Evolutionary conservation across 2,113 vertebrate species (phyloP).

Genomic region (Antigone vipio): DNA sequence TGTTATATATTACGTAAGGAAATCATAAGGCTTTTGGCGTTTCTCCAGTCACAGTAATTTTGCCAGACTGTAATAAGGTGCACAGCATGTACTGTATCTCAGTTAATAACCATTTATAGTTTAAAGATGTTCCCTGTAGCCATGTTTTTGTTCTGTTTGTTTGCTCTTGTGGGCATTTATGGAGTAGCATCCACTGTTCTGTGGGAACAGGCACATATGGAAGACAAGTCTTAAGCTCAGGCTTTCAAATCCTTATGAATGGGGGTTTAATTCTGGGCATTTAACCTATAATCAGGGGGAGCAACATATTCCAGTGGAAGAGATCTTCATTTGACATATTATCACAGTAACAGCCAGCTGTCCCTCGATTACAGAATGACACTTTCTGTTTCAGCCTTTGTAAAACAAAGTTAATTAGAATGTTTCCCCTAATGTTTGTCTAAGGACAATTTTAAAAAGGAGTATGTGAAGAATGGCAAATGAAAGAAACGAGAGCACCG

Average conservation of each 20-base stretch:
- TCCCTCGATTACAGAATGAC: neutral
- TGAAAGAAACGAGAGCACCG: neutral
- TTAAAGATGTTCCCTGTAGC: neutral
- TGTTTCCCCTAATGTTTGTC: neutral
- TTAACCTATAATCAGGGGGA: neutral
- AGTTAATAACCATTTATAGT: neutral
- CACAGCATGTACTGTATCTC: neutral
- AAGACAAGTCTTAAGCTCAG: neutral
- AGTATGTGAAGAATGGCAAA: neutral
- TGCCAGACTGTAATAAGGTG: neutral
- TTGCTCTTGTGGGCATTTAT: neutral
- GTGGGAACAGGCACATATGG: neutral
- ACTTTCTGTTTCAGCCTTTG: neutral
- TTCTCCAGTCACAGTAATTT: neutral
- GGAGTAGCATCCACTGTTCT: neutral
- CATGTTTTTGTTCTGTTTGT: neutral
- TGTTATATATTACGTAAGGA: neutral
- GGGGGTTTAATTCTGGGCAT: slow-evolving; percentile 18
- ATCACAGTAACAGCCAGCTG: neutral
- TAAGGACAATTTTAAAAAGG: neutral
- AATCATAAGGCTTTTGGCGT: neutral
- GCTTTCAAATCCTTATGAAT: slow-evolving; percentile 19
- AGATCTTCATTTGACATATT: neutral
- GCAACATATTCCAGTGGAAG: neutral
- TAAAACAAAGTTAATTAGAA: neutral